These are phyloP conservation scores for Dermatemys mawii DNA, from an alignment of 2,113 vertebrate genomes.

Conservation along the genomic window DNA sequence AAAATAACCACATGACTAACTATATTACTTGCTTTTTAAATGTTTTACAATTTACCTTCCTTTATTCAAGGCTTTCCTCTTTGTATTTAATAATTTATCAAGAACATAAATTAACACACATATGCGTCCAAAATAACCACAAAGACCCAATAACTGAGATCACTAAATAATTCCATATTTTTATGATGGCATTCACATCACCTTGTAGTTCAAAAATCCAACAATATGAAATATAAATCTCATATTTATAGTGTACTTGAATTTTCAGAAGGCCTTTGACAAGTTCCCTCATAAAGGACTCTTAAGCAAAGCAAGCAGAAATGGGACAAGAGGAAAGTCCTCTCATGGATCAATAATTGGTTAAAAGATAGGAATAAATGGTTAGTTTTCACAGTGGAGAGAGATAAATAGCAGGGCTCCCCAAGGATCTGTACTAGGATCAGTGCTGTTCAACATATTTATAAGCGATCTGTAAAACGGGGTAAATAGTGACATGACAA, in stretches of 20 bases:
- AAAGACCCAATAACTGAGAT: not conserved
- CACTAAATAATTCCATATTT: not conserved
- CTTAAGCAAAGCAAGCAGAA: not conserved
- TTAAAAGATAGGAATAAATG: not conserved
- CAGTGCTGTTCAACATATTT: not conserved
- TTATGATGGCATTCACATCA: accelerated
- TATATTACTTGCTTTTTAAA: not conserved
- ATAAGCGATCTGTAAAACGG: not conserved
- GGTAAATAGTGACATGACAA: not conserved
- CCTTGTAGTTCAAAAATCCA: not conserved
- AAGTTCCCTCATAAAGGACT: not conserved
- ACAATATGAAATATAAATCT: not conserved
- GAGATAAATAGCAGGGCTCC: not conserved
- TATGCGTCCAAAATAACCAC: not conserved
- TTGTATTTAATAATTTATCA: not conserved
- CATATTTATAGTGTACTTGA: not conserved
- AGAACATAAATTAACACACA: not conserved
- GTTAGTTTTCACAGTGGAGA: not conserved
- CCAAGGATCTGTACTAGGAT: not conserved
- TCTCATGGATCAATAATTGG: not conserved
- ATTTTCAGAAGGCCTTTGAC: not conserved
- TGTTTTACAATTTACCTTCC: not conserved
- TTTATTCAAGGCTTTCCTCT: accelerated
- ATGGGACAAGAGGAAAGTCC: not conserved
- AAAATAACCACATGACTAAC: not conserved